Percentiles rank a stretch among this genome's conserved stretches.
These are phyloP conservation scores for Anorthoa munda DNA, from an alignment of 2,888 invertebrate genomes.

Conservation along the genomic window DNA sequence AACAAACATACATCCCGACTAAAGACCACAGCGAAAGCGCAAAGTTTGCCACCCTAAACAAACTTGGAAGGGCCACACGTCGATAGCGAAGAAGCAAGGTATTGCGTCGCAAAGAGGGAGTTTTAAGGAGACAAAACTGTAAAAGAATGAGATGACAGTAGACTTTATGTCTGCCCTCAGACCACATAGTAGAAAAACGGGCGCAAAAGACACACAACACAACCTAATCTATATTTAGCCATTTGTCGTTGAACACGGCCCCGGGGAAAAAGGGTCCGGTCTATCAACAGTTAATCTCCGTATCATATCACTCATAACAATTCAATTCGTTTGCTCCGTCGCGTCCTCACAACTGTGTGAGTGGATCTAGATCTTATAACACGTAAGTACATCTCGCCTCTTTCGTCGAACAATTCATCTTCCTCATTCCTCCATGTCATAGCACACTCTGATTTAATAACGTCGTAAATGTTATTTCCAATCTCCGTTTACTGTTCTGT, in stretches of 20 bases:
- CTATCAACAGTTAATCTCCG: conserved; percentile 33
- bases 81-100: conserved; percentile 13
- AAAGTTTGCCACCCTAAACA: conserved; percentile 49
- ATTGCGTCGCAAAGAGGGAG: background rate
- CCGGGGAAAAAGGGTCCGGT: conserved; percentile 11
- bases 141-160: background rate
- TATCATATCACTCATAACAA: conserved; percentile 40
- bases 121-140: conserved; percentile 4
- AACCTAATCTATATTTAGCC: background rate
- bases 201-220: background rate
- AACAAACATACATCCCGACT: conserved; percentile 27
- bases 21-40: conserved; percentile 34
- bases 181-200: background rate
- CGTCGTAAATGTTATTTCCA: conserved; percentile 56
- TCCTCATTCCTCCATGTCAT: conserved; percentile 50
- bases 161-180: background rate
- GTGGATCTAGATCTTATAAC: conserved; percentile 25
- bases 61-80: conserved; percentile 33
- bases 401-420: conserved; percentile 48
- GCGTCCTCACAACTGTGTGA: conserved; percentile 8
- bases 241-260: conserved; percentile 5
- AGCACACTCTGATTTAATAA: conserved; percentile 51
- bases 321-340: conserved; percentile 42
- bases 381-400: conserved; percentile 29
- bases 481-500: conserved; percentile 46